Base-by-base conservation (phyloP, 2,797 vertebrate genomes). In the Craterocephalus amniculus region DNA sequence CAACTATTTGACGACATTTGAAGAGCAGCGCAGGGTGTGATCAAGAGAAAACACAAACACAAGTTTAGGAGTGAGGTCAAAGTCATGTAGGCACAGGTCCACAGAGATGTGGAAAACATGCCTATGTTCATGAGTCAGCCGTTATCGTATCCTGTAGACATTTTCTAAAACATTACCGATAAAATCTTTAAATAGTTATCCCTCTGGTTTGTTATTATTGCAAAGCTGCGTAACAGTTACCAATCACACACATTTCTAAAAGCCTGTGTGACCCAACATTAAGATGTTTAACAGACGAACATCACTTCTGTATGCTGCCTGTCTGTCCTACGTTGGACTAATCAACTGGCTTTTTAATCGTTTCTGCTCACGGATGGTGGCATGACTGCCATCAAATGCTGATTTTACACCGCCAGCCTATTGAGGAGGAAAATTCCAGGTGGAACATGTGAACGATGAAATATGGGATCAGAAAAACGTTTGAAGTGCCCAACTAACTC, bases 361-460 rank as follows among this genome's bases (percentile, higher is more conserved):
- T 48, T 67, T 60, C 13, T 43, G 4, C 45, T 57, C n/a, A 45
- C 29, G 8, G 2, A 13, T 2, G 27, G 4, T 52, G 7, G 22
- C 32, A 45, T 18, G 7, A 63, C 35, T 22, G 5, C 26, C 45
- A 61, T 4, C 10, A 63, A 54, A 57, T 24, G 13, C 31, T 59
- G 14, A 40, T 55, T 79, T 58, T 20, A 43, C 32, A 52, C 49
- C 13, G 24, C 40, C 49, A 59, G 51, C 29, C n/a, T 35, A 4
- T 13, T 12, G 18, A 58, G 29, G 4, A 32, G 12, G 22, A 32
- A 34, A 31, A 38, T 58, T 66, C 49, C 3, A 63, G 27, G 27
- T 40, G 18, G 26, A 26, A 27, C 40, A 29, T 32, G n/a, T 64
- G 2, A 45, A 58, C 32, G 36, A 26, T 16, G 22, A 62, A 27